Evolutionary conservation across 2,797 vertebrate species (phyloP).

Genomic region (Channallabes apus): DNA sequence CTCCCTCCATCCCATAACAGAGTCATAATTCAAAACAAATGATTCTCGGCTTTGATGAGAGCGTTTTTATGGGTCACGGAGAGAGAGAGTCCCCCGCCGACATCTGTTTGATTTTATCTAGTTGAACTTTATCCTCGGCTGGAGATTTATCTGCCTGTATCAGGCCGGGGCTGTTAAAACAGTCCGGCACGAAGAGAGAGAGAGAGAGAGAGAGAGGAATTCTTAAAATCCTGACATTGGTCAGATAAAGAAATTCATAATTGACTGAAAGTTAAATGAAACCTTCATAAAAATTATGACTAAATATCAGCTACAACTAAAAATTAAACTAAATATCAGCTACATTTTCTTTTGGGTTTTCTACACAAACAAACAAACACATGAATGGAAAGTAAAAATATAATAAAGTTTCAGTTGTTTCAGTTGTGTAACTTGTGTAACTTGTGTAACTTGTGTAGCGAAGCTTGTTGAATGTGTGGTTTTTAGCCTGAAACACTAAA

Average conservation of each 20-base stretch:
- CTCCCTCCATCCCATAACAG: slow-evolving; percentile 91
- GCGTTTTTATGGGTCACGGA: slow-evolving; percentile 97
- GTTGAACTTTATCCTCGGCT: slow-evolving; percentile 98
- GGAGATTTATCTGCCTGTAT: slow-evolving; percentile 97
- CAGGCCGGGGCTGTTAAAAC: slow-evolving; percentile 90
- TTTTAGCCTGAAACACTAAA: neutral
- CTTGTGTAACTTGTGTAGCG: neutral
- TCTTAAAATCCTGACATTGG: neutral
- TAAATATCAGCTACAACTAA: too few relatives aligned
- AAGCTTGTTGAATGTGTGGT: too few relatives aligned
- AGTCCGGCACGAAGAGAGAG: slow-evolving; percentile 71
- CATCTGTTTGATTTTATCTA: slow-evolving; percentile 99
- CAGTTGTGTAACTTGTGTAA: too few relatives aligned
- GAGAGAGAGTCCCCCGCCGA: slow-evolving; percentile 86
- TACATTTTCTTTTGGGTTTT: neutral
- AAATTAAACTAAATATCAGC: too few relatives aligned
- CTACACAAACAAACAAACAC: neutral
- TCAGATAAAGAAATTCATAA: neutral
- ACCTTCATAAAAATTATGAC: neutral
- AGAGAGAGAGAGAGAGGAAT: neutral
- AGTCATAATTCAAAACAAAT: slow-evolving; percentile 99
- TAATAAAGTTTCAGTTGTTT: neutral
- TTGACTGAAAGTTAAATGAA: neutral
- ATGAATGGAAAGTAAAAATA: too few relatives aligned
- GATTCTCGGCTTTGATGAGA: slow-evolving; percentile 97